Evolutionary conservation across 30 jellyfish, hydroid and myxozoan genomes (phyloP).

Genomic region (Rhopilema esculentum): DNA sequence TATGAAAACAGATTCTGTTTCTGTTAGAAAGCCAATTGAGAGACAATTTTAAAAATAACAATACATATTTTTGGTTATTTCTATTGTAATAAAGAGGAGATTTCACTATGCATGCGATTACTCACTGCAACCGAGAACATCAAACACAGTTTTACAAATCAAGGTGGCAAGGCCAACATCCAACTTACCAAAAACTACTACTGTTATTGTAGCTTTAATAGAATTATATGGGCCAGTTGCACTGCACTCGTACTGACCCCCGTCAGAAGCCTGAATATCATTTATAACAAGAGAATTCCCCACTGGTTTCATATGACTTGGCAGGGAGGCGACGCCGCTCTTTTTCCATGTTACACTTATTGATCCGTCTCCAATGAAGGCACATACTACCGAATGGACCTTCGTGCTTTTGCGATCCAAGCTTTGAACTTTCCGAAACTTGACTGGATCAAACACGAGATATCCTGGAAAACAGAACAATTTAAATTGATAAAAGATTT

Average conservation of each 20-base stretch:
- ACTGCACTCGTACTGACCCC: conserved; percentile 73
- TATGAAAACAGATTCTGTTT: too few species aligned
- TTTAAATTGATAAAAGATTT: background rate
- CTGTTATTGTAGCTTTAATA: conserved; percentile 39
- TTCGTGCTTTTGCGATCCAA: conserved; percentile 52
- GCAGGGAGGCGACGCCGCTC: conserved; percentile 59
- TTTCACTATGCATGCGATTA: too few species aligned
- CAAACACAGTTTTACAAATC: background rate
- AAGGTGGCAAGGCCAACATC: background rate
- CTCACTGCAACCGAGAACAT: too few species aligned
- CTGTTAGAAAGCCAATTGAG: too few species aligned
- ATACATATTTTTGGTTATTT: too few species aligned
- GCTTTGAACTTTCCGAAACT: conserved; percentile 9
- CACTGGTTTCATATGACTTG: conserved; percentile 69
- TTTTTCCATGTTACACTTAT: conserved; percentile 75
- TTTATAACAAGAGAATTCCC: conserved; percentile 61
- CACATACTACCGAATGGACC: conserved; percentile 64
- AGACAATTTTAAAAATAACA: too few species aligned
- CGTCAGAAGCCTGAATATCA: conserved; percentile 64
- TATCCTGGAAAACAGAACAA: conserved; percentile 44
- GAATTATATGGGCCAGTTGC: conserved; percentile 71
- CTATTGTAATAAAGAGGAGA: too few species aligned
- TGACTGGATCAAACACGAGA: conserved; percentile 29
- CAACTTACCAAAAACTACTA: conserved; percentile 73
- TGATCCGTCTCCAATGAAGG: conserved; percentile 74